Evolutionary conservation across 2,888 invertebrate genomes (phyloP), one percentile per base, ranked within the genome.

Genomic region (Drosophila melanosoma): DNA sequence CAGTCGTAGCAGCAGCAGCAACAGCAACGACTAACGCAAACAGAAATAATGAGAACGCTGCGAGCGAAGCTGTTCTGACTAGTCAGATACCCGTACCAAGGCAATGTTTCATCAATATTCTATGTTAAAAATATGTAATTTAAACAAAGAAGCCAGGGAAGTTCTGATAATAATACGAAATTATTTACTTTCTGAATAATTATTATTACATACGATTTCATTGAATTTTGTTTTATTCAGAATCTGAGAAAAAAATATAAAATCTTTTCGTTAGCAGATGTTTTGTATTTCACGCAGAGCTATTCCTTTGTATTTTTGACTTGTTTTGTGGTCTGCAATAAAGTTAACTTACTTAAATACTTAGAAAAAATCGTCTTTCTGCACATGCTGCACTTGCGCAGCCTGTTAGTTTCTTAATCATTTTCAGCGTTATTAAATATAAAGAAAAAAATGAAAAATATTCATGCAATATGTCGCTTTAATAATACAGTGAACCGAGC

Each of bases 31-130:
- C 54, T 48, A 56, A 54, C 33, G 38, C 57, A 52, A 52, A 49
- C 66, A 63, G 60, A 63, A 73, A 45, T 57, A 60, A 59, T 35
- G 74, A 78, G 63, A 78, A 73, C 48, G 29, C 1, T n/a, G 23
- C 6, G 10, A 63, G 7, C 10, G 40, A 40, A 52, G 52, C 54
- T 11, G 12, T 48, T 42, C 26, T 36, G 60, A 72, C 73, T 64
- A 20, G 26, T 3, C 0, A 64, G 2, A 73, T 73, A 76, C 76
- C 74, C 67, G 12, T 32, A 42, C 65, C 26, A 10, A 26, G 33
- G 40, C 38, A 57, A 12, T 15, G 23, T 15, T 23, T 15, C 20
- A 12, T 45, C 26, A 56, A 23, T 3, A 20, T 12, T 42, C 20
- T 20, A 20, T 35, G 15, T 7, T 15, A 36, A 36, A 36, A 17